A percentile compares a stretch with the other conserved stretches of the same genome.
Conservation (phyloP, 2,888 invertebrate genomes). For the Caradrina clavipalpis region DNA sequence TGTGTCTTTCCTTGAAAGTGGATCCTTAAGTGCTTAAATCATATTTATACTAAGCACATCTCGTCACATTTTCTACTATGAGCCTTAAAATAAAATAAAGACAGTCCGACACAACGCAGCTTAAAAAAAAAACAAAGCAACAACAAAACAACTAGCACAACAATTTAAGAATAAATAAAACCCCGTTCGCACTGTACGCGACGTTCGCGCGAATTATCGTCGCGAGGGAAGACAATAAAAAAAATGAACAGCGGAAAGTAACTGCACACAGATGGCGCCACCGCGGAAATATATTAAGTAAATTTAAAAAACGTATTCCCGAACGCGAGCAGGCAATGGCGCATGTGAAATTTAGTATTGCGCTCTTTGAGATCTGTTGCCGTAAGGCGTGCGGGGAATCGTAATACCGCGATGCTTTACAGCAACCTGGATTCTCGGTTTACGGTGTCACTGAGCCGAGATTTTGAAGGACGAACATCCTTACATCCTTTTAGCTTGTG, state of each 20-base stretch:
- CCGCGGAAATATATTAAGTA: constrained; percentile 84
- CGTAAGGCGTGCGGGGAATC: constrained; percentile 59
- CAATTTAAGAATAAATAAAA: constrained; percentile 60
- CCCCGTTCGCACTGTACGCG: constrained; percentile 57
- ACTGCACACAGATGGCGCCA: constrained; percentile 84
- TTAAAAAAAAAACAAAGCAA: constrained; percentile 28
- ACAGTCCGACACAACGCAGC: constrained; percentile 12
- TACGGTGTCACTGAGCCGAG: constrained; percentile 28
- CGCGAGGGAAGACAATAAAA: constrained; percentile 63
- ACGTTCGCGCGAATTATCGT: constrained; percentile 62
- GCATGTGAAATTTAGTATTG: constrained; percentile 85
- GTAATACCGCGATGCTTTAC: constrained; percentile 38
- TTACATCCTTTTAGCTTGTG: constrained; percentile 21
- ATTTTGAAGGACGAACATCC: constrained; percentile 13
- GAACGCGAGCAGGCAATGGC: constrained; percentile 78
- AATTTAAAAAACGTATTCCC: constrained; percentile 83
- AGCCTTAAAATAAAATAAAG: constrained; percentile 3
- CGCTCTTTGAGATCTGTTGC: constrained; percentile 69
- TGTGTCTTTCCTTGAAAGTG: too few relatives aligned
- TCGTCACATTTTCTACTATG: too few relatives aligned
- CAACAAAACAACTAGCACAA: constrained; percentile 47
- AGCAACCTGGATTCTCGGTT: constrained; percentile 23
- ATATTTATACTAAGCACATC: neutral
- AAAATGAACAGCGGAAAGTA: constrained; percentile 69
- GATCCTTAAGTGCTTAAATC: neutral